These are phyloP conservation scores for Eurystomus gularis DNA, from an alignment of 2,113 vertebrate species.

Conservation along the genomic window DNA sequence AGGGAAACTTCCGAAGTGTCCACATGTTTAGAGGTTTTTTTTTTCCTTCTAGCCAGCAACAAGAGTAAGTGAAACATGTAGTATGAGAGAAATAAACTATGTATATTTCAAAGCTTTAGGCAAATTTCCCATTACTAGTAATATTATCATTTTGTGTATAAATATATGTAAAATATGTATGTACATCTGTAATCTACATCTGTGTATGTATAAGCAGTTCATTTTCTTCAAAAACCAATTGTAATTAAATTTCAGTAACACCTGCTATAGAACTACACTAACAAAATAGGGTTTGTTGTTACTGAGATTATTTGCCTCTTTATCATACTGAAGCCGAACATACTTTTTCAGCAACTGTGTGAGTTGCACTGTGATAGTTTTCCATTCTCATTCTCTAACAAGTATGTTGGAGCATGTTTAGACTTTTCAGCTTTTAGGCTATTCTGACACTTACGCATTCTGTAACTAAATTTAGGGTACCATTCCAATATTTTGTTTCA, in stretches of 20 bases:
- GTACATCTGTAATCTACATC: not conserved
- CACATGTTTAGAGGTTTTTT: not conserved
- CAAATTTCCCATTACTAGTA: not conserved
- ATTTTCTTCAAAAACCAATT: not conserved
- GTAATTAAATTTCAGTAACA: not conserved
- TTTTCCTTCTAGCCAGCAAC: not conserved
- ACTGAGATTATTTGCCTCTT: not conserved
- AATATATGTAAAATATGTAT: not conserved
- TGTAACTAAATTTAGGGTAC: not conserved
- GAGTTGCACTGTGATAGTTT: not conserved
- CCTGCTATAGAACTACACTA: not conserved
- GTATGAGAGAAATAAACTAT: not conserved
- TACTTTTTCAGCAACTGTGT: not conserved
- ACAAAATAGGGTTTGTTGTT: not conserved
- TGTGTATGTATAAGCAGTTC: not conserved
- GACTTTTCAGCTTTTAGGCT: not conserved
- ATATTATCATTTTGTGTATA: not conserved
- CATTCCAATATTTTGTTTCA: not conserved
- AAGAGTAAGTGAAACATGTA: not conserved
- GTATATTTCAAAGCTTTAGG: not conserved
- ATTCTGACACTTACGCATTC: not conserved
- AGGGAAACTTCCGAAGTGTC: not conserved
- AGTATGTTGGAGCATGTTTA: not conserved
- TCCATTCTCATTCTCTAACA: not conserved
- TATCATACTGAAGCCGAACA: not conserved